Base-by-base conservation (phyloP, 1,140 invertebrate genomes). In the Saccostrea echinata region DNA sequence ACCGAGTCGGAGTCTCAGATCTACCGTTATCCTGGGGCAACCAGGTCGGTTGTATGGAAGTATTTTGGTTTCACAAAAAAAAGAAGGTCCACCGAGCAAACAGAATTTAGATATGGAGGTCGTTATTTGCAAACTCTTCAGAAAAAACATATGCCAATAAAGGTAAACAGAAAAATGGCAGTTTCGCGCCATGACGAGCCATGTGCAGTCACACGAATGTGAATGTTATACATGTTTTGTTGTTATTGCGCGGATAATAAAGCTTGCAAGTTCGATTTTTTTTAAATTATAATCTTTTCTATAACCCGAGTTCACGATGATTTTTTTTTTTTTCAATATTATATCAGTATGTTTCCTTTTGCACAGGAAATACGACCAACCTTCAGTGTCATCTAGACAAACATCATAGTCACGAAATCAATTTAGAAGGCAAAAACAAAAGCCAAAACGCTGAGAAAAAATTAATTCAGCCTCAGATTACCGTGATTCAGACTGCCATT, bases 301-400 rank as follows among this genome's bases (percentile, higher is more conserved):
- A n/a, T n/a, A n/a, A n/a, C n/a, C n/a, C 9, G 21, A 2, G 12
- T 16, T 3, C 21, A 57, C 12, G 55, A 57, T 3, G 1, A 57
- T 57, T 57, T 16, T 57, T 57, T 57, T 16, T 9, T 16, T 16
- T 57, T 16, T 57, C 12, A 57, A 16, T 9, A 9, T 12, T 57
- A 12, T 57, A 2, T 21, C 55, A 16, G 12, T 57, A 1, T 21
- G 55, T 16, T 16, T 16, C n/a, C n/a, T n/a, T n/a, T n/a, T n/a
- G n/a, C n/a, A n/a, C n/a, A n/a, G n/a, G n/a, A n/a, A n/a, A n/a
- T 57, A 57, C 55, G 55, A 57, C 55, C 55, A 57, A 57, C 55
- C 55, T 57, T 57, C 2, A 57, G 55, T 57, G 12, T 57, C 55
- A 57, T 57, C 1, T 57, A 1, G n/a, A n/a, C n/a, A n/a, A n/a